Evolutionary conservation across 2,113 vertebrate genomes (phyloP).

Genomic region (Coryphaenoides rupestris): DNA sequence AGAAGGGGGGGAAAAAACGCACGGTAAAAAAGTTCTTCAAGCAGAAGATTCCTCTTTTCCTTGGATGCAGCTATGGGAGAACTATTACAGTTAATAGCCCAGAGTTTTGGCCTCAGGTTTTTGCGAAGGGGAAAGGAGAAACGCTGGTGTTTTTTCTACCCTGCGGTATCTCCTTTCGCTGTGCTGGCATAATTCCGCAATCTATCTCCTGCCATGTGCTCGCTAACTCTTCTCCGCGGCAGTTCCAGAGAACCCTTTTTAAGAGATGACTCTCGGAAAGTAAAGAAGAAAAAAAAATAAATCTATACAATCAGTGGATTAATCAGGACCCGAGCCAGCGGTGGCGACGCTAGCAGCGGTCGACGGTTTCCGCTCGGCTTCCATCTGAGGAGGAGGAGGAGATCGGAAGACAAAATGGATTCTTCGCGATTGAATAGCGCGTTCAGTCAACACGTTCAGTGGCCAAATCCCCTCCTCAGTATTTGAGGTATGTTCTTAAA

Average conservation of each 20-base stretch:
- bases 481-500: no score
- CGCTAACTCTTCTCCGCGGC: background rate
- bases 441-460: slow-evolving; percentile 44
- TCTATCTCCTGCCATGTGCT: slow-evolving; percentile 10
- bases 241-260: no score
- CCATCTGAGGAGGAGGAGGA: slow-evolving; percentile 39
- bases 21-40: no score
- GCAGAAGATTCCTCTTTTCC: background rate
- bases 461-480: slow-evolving; percentile 17
- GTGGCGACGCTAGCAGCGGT: no score
- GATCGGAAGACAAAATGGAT: no score
- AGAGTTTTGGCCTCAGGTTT: background rate
- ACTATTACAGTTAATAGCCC: background rate
- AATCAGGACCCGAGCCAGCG: no score
- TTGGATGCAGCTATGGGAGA: background rate
- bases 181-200: slow-evolving; percentile 5
- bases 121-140: background rate
- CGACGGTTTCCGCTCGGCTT: no score
- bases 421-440: slow-evolving; percentile 39
- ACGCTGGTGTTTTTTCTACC: no score
- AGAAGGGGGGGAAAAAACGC: background rate
- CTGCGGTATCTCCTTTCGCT: slow-evolving; percentile 9
- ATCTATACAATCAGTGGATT: background rate
- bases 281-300: no score
- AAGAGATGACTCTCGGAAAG: background rate